Percentiles rank a stretch among this genome's conserved stretches.
Evolutionary conservation across 2,113 vertebrate genomes (phyloP).

Genomic region (Dissostichus mawsoni): DNA sequence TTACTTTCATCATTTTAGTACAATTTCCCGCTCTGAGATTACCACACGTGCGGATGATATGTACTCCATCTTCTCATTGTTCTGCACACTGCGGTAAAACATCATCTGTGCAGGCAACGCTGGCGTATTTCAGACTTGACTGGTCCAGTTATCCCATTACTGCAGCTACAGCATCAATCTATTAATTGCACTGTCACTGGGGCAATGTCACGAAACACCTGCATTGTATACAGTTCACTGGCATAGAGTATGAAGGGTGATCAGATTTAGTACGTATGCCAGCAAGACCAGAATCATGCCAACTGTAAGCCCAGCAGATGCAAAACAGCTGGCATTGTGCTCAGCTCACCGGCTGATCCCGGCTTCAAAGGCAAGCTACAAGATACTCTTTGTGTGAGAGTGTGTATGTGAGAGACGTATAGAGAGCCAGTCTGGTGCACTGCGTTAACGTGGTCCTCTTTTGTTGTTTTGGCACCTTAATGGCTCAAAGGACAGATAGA

Average conservation of each 20-base stretch:
- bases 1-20: neutral
- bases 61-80: constrained; percentile 27
- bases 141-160: constrained; percentile 69
- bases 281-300: constrained; percentile 55
- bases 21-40: neutral
- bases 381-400: constrained; percentile 56
- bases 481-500: constrained; percentile 25
- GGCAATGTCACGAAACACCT: constrained; percentile 73
- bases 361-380: constrained; percentile 64
- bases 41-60: neutral
- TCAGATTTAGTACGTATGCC: constrained; percentile 71
- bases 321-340: constrained; percentile 77
- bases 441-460: constrained; percentile 25
- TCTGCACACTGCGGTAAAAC: constrained; percentile 49
- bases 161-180: constrained; percentile 67
- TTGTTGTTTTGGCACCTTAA: constrained; percentile 41
- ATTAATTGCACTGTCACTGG: constrained; percentile 74
- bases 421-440: constrained; percentile 16
- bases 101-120: constrained; percentile 34
- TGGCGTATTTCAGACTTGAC: constrained; percentile 68
- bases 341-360: constrained; percentile 65
- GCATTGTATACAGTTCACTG: constrained; percentile 69
- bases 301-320: constrained; percentile 73
- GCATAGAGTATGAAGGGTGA: constrained; percentile 55
- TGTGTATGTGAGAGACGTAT: constrained; percentile 22